Evolutionary conservation across 2,113 vertebrate species (phyloP), one percentile per base, ranked within the genome.

Genomic region (Phaethornis superciliosus): DNA sequence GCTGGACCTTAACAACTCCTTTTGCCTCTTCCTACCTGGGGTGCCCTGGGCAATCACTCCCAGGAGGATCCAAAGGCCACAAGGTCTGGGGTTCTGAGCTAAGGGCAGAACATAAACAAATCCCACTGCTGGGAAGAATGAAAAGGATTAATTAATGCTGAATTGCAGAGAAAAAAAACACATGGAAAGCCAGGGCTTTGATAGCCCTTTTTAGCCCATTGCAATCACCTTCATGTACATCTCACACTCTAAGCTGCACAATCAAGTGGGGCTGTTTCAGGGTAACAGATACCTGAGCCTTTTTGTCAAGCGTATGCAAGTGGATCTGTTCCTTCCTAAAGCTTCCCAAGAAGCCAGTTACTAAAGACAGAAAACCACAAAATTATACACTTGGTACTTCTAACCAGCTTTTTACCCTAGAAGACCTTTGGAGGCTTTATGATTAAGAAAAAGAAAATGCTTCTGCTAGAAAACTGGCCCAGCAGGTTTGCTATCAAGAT

Each of bases 301-400:
- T 60, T 64, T 63, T 79, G 67, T 67, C 67, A 79, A 74, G 67
- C 69, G 67, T 47, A 59, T 7, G 2, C 40, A 62, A 95, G n/a
- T 71, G 52, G 78, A 81, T 64, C 78, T 82, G 46, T n/a, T 85
- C 71, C 80, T 89, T 87, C 67, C 86, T 58, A 70, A 83, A 89
- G 70, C 74, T 72, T 84, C 82, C 65, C 0, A 0, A 95, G 80
- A 90, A 95, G 56, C 55, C 63, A 70, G 90, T 82, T 82, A 70
- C 94, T 91, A 87, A 93, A 89, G 85, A 95, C 51, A 83, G 81
- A 92, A 94, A 91, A 49, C 94, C 83, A 96, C 93, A 93, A 92
- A 94, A 96, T 88, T 77, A 96, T n/a, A 95, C 14, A 40, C 16
- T 77, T 37, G 5, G 35, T 85, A 42, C 64, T 93, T 94, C 88